phyloP scores from a whole-genome alignment of 2,113 vertebrate genomes.

The Picathartes gymnocephalus region DNA sequence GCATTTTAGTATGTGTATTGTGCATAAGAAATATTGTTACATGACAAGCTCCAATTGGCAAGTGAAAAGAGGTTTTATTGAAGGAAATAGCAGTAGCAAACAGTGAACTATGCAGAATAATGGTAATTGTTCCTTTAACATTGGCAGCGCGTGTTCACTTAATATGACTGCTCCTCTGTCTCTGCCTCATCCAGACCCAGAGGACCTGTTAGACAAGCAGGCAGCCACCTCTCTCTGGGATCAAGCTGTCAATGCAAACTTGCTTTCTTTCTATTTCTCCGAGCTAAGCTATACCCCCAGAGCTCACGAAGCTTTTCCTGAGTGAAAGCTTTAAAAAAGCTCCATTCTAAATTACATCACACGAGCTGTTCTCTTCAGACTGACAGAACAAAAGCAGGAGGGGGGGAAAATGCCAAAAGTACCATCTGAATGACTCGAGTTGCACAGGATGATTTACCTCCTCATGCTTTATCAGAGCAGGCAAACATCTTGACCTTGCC shows the following conservation, averaged over 20 bases:
- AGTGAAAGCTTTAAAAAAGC: slow-evolving; percentile 73
- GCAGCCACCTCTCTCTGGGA: slow-evolving; percentile 73
- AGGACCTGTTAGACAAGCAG: slow-evolving; percentile 75
- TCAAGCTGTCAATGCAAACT: slow-evolving; percentile 75
- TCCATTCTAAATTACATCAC: slow-evolving; percentile 72
- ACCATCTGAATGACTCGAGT: slow-evolving; percentile 58
- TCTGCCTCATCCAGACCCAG: slow-evolving; percentile 66
- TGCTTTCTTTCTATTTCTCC: slow-evolving; percentile 64
- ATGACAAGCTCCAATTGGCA: slow-evolving; percentile 72
- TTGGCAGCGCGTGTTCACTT: slow-evolving; percentile 43
- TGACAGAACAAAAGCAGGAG: slow-evolving; percentile 74
- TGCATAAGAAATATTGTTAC: slow-evolving; percentile 71
- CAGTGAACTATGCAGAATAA: slow-evolving; percentile 64
- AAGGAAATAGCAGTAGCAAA: slow-evolving; percentile 70
- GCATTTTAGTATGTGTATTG: slow-evolving; percentile 69
- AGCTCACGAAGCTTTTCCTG: slow-evolving; percentile 68
- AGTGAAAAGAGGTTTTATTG: slow-evolving; percentile 71
- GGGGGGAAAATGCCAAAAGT: slow-evolving; percentile 43
- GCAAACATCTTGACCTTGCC: not conserved
- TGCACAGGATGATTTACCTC: slow-evolving; percentile 35
- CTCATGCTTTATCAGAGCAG: not conserved
- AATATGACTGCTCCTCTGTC: slow-evolving; percentile 68
- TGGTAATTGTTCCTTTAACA: slow-evolving; percentile 73
- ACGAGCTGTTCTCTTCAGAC: slow-evolving; percentile 60
- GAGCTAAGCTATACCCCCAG: slow-evolving; percentile 72